Evolutionary conservation across 2,888 invertebrate genomes (phyloP), one percentile per base, ranked within the genome.

Genomic region (Isoperla grammatica): DNA sequence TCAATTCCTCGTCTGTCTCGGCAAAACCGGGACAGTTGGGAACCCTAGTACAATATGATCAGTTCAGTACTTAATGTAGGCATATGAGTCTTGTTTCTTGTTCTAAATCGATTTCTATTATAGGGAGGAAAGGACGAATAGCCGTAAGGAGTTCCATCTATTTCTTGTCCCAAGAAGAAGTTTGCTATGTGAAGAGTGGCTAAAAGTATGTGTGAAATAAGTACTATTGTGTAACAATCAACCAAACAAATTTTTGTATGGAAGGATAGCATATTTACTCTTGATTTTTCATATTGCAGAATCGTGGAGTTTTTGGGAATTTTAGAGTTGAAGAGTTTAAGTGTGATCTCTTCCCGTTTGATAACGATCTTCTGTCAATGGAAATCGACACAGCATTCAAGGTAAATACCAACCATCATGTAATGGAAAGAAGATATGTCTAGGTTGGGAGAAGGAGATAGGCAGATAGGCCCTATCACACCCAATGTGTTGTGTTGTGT

Each of bases 351-450:
- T 90, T 92, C 71, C 95, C 95, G 0, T 84, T 96, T 68, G 96
- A 97, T 69, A 87, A 85, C 69, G 97, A 97, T 76, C 80, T 97
- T 9, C 82, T 97, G 68, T 95, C 96, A 0, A 87, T 97, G 86
- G 96, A 97, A 75, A 78, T 91, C 65, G 85, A 86, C 29, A 81
- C 84, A 69, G 86, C 89, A 17, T 94, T 85, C 68, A 73, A 84
- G 83, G 88, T 88, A 72, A 74, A 69, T 64, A 17, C 45, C 48
- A 39, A 8, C n/a, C 45, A n/a, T 39, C 20, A 35, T 59, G 6
- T 15, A 56, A 22, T n/a, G n/a, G n/a, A n/a, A n/a, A n/a, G 11
- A 37, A 37, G 37, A 37, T 6, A 37, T 9, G 37, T 37, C 11
- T 37, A 37, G 37, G 11, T 37, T 37, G 37, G 37, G 37, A n/a